Percentiles rank a stretch among this genome's conserved stretches.
phyloP scores from a whole-genome alignment of 2,113 vertebrate genomes.

The Eurystomus gularis region DNA sequence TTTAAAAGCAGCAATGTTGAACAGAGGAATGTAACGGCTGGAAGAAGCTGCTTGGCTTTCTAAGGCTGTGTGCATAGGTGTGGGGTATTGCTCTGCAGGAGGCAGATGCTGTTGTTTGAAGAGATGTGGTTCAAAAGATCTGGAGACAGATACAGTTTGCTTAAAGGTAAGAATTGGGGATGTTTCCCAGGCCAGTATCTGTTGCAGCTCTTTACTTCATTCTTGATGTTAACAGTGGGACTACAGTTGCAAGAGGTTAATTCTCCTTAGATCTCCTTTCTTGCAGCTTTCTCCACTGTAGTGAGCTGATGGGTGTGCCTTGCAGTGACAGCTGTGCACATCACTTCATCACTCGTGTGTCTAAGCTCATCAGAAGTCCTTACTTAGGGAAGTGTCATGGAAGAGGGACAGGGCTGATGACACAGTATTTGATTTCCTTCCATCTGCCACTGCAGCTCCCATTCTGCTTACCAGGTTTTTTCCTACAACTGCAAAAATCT shows the following conservation, averaged over 20 bases:
- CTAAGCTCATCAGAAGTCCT: background rate
- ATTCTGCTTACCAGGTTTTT: background rate
- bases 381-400: background rate
- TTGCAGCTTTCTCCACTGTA: background rate
- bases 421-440: background rate
- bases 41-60: background rate
- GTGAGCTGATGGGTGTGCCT: background rate
- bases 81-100: background rate
- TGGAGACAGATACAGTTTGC: background rate
- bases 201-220: background rate
- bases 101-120: background rate
- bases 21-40: background rate
- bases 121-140: background rate
- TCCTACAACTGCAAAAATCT: background rate
- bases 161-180: background rate
- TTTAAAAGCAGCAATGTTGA: background rate
- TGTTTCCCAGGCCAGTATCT: background rate
- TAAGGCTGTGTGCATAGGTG: background rate
- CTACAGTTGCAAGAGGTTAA: background rate
- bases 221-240: background rate
- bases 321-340: background rate
- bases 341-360: background rate
- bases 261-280: background rate
- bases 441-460: background rate
- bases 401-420: background rate